Percentiles rank a stretch among this genome's conserved stretches.
phyloP scores from a whole-genome alignment of 2,113 vertebrate genomes.

The Entomyzon cyanotis region DNA sequence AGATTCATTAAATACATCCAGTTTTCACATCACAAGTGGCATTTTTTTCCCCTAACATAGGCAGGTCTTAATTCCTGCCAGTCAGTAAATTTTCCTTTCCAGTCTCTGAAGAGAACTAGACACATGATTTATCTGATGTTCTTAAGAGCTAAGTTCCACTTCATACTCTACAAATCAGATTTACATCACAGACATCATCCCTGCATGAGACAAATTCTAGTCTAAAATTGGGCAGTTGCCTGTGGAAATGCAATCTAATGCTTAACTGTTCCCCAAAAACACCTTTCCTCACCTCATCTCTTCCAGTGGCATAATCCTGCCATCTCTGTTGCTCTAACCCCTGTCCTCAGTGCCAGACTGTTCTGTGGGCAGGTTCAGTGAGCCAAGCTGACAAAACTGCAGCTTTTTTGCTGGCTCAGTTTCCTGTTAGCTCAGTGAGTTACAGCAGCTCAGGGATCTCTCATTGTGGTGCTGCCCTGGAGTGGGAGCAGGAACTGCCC shows the following conservation, averaged over 20 bases:
- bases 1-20: background rate
- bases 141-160: background rate
- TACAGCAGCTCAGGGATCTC: background rate
- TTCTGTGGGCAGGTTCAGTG: background rate
- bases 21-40: background rate
- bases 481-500: background rate
- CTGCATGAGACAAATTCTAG: background rate
- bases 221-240: background rate
- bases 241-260: background rate
- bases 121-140: background rate
- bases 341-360: background rate
- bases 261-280: background rate
- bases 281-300: background rate
- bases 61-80: background rate
- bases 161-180: background rate
- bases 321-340: background rate
- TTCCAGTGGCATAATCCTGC: background rate
- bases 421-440: background rate
- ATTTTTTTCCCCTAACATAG: background rate
- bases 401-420: background rate
- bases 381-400: background rate
- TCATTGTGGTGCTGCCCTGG: background rate
- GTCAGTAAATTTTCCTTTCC: background rate
- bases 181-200: background rate
- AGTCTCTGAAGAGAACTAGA: background rate